Evolutionary conservation across 2,888 invertebrate genomes (phyloP).

Genomic region (Acleris literana): DNA sequence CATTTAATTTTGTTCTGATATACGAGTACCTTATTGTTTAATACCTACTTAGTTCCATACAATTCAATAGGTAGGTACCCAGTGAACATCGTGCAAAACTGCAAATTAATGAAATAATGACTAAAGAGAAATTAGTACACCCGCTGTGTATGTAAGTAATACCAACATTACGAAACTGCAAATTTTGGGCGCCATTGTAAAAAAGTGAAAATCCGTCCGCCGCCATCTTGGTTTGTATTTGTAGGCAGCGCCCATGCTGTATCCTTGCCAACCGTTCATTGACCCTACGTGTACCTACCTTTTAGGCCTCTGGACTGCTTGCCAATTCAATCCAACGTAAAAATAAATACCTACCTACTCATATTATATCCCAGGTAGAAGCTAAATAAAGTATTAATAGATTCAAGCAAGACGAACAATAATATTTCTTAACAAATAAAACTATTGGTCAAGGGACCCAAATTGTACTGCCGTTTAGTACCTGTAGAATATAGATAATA

Average conservation of each 20-base stretch:
- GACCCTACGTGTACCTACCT: constrained; percentile 19
- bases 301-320: constrained; percentile 22
- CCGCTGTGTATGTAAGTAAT: neutral
- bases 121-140: no score
- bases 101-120: no score
- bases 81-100: no score
- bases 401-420: neutral
- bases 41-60: no score
- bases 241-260: constrained; percentile 26
- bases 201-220: constrained; percentile 33
- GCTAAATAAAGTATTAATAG: constrained; percentile 1
- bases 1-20: no score
- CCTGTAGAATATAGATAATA: neutral
- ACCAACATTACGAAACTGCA: neutral
- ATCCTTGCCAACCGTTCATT: constrained; percentile 28
- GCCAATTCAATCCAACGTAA: constrained; percentile 29
- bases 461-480: no score
- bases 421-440: neutral
- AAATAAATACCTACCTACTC: neutral
- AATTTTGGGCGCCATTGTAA: constrained; percentile 24
- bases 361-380: constrained; percentile 2
- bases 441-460: no score
- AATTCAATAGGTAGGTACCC: no score
- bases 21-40: no score
- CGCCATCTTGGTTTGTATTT: constrained; percentile 32